A percentile compares a stretch with the other conserved stretches of the same genome.
Conservation (phyloP, 1,140 invertebrate species). For the Phthorimaea operculella region DNA sequence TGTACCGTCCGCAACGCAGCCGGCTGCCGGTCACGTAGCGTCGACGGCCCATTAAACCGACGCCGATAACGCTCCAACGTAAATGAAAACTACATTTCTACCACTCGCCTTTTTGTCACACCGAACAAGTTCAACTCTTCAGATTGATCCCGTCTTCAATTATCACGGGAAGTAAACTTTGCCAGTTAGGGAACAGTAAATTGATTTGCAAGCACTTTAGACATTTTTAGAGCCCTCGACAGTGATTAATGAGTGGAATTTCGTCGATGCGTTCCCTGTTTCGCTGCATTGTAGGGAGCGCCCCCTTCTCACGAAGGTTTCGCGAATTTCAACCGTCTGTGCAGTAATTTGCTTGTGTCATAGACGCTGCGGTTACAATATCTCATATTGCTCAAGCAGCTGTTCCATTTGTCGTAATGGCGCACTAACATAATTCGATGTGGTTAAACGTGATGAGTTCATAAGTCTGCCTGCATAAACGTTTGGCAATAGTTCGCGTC, state of each 20-base stretch:
- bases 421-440: slow-evolving; percentile 42
- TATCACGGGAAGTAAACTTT: slow-evolving; percentile 45
- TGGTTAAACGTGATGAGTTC: slow-evolving; percentile 53
- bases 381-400: slow-evolving; percentile 39
- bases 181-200: slow-evolving; percentile 50
- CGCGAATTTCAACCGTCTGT: slow-evolving; percentile 15
- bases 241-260: slow-evolving; percentile 65
- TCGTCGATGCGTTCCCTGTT: slow-evolving; percentile 35
- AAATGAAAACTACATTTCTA: neutral
- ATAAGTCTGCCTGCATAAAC: slow-evolving; percentile 30
- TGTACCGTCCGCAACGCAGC: neutral
- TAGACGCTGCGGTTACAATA: slow-evolving; percentile 46
- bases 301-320: slow-evolving; percentile 33
- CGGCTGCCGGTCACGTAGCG: neutral
- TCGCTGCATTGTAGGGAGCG: slow-evolving; percentile 34
- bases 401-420: slow-evolving; percentile 27
- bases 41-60: neutral
- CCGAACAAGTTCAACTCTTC: slow-evolving; percentile 18
- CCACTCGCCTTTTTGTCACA: neutral
- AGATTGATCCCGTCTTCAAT: slow-evolving; percentile 53
- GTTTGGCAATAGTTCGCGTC: slow-evolving; percentile 30
- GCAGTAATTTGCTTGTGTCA: slow-evolving; percentile 45
- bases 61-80: neutral
- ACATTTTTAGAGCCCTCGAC: slow-evolving; percentile 62
- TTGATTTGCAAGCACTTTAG: slow-evolving; percentile 59